phyloP scores from a whole-genome alignment of 2,113 vertebrate species.

The Callorhinus ursinus region DNA sequence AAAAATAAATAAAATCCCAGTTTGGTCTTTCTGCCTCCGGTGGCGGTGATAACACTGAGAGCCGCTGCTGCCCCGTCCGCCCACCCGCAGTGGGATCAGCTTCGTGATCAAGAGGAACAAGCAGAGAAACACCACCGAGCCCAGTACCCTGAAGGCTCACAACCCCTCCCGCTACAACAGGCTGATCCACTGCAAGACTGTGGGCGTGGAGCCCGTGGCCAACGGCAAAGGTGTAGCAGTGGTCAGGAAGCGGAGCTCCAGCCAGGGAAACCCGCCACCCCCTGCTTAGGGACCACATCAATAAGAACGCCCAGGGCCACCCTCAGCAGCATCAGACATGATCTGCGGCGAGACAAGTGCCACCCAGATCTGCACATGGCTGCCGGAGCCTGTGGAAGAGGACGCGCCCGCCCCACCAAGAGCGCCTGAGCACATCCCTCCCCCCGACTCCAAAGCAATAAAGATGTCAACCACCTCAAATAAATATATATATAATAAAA shows the following conservation, averaged over 20 bases:
- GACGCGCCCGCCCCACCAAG: background rate
- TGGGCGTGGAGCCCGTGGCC: background rate
- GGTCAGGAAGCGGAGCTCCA: background rate
- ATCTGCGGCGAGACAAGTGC: background rate
- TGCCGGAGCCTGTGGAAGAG: background rate
- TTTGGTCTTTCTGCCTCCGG: background rate
- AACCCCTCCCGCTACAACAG: background rate
- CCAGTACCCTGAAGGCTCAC: background rate
- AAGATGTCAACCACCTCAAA: background rate
- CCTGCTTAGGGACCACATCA: background rate
- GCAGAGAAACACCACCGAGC: background rate
- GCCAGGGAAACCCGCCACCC: background rate
- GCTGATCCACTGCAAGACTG: background rate
- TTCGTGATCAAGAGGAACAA: background rate
- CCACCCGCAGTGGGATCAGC: background rate
- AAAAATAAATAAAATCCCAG: background rate
- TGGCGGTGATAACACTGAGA: rapidly evolving
- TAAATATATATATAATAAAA: background rate
- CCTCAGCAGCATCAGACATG: background rate
- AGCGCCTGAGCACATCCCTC: background rate
- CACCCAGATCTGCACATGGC: background rate
- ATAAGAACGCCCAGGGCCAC: background rate
- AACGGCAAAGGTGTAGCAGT: background rate
- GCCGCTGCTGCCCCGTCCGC: background rate
- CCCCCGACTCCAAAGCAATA: background rate